Conservation (phyloP, 2,113 vertebrate genomes). For the Neolamprologus modestus region DNA sequence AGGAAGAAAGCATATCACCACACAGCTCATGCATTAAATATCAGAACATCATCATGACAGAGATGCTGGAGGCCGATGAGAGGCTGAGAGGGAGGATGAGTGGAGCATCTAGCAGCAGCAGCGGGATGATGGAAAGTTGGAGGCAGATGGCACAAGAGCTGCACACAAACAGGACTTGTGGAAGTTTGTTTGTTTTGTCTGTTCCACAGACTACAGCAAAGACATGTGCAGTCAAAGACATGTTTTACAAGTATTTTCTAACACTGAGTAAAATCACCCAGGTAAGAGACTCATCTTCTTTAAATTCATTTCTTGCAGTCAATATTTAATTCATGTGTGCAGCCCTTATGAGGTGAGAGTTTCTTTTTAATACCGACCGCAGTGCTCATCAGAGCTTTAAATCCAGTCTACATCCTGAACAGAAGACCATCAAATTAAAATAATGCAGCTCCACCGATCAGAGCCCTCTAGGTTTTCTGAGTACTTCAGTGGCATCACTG, state of each 20-base stretch:
- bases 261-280: background rate
- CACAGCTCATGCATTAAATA: constrained; percentile 29
- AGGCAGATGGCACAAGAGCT: background rate
- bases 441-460: background rate
- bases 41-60: background rate
- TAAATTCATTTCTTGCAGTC: background rate
- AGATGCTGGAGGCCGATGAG: constrained; percentile 12
- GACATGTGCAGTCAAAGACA: background rate
- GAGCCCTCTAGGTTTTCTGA: background rate
- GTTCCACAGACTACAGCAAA: background rate
- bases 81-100: background rate
- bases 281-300: background rate
- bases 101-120: background rate
- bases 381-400: background rate
- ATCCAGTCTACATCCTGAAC: background rate
- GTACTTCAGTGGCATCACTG: background rate
- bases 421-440: background rate
- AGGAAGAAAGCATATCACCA: background rate
- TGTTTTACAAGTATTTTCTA: background rate
- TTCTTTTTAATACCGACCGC: background rate
- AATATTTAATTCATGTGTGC: background rate
- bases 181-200: background rate
- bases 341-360: background rate
- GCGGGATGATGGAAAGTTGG: background rate
- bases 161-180: background rate